phyloP scores from a whole-genome alignment of 2,888 invertebrate genomes.

The Dynastes grantii region DNA sequence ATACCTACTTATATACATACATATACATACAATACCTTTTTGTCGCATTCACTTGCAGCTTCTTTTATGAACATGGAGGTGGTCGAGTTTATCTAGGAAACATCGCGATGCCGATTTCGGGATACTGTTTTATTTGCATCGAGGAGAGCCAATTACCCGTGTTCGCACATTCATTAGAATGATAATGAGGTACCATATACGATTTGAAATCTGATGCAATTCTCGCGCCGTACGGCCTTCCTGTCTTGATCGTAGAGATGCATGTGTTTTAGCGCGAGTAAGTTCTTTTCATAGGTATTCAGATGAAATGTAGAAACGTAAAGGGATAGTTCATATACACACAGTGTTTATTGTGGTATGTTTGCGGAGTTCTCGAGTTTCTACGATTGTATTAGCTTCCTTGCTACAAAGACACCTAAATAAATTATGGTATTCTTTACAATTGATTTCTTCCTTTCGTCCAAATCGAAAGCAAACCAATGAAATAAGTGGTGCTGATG shows the following conservation, averaged over 20 bases:
- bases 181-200: slow-evolving; percentile 11
- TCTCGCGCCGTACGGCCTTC: neutral
- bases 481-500: too few relatives aligned
- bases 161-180: slow-evolving; percentile 33
- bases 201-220: slow-evolving; percentile 22
- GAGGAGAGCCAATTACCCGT: slow-evolving; percentile 12
- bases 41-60: slow-evolving; percentile 5
- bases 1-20: too few relatives aligned
- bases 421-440: too few relatives aligned
- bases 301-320: too few relatives aligned
- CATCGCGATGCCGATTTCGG: slow-evolving; percentile 7
- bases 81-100: slow-evolving; percentile 21
- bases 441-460: too few relatives aligned
- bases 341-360: too few relatives aligned
- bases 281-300: too few relatives aligned
- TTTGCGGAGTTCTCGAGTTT: too few relatives aligned
- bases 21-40: neutral
- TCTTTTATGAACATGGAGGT: slow-evolving; percentile 17
- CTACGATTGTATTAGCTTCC: too few relatives aligned
- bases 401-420: too few relatives aligned
- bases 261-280: neutral
- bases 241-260: slow-evolving; percentile 2
- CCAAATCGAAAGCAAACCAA: too few relatives aligned
- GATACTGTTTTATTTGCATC: slow-evolving; percentile 25
- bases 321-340: too few relatives aligned